Base-by-base conservation (phyloP, 1,140 invertebrate genomes). In the Pogonus chalceus region DNA sequence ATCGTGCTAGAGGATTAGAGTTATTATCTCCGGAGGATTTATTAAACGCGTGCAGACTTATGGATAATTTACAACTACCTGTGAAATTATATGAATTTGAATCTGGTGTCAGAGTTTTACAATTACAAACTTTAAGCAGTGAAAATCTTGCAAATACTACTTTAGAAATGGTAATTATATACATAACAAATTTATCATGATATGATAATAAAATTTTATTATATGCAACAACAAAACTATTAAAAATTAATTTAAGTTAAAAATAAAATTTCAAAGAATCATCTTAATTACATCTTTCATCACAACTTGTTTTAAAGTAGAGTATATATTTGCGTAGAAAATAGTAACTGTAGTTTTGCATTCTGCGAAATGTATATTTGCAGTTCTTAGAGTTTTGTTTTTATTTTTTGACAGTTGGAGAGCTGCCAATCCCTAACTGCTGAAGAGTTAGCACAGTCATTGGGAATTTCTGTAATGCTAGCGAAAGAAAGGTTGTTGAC, bases 1-100 rank as follows among this genome's bases (percentile, higher is more conserved):
- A 99, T 66, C 78, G 90, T 67, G 90, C 89, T 2, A 78, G 90
- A 69, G 89, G 90, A 20, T 72, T 94, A 37, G 85, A 96, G 74
- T 76, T 97, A 2, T 71, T 97, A 31, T 96, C 94, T 2, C 92
- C 94, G 0, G 92, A 96, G 72, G 95, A 98, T 79, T 75, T 97
- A 58, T 71, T 96, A n/a, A 85, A 89, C 74, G 92, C 93, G 35
- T 95, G 92, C 74, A 77, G 79, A 66, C 78, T 80, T 61, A 63
- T 81, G 74, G 69, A 78, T 66, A 64, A 72, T 67, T 65, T 90
- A 66, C 72, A 68, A 77, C 72, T 88, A 20, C 87, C 92, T 7
- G 75, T 96, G 57, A 85, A 82, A 52, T 70, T 96, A 22, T 79
- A 86, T 56, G 78, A 81, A 58, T 96, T 96, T 75, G 89, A 90